Conservation (phyloP, 2,797 vertebrate genomes). For the Falco naumanni region DNA sequence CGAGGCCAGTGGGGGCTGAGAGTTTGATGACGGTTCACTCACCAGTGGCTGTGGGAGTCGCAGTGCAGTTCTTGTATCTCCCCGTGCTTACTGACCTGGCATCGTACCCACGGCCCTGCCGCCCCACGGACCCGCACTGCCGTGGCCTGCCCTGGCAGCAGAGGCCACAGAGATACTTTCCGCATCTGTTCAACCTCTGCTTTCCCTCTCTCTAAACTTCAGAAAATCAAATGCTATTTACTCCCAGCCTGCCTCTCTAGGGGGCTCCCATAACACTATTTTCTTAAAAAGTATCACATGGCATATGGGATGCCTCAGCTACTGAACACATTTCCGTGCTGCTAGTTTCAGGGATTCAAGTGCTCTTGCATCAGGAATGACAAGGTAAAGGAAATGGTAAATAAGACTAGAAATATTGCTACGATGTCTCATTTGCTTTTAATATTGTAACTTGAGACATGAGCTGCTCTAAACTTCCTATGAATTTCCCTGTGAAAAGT, state of each 20-base stretch:
- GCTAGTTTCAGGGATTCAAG: not conserved
- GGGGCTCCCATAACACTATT: not conserved
- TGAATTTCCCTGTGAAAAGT: not conserved
- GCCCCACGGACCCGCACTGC: not conserved
- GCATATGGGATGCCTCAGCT: not conserved
- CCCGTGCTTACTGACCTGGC: not conserved
- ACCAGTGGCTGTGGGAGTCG: not conserved
- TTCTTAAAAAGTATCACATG: not conserved
- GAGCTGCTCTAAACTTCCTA: not conserved
- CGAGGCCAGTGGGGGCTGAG: fast-evolving
- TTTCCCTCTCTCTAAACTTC: not conserved
- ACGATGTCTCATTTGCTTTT: not conserved
- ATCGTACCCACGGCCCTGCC: not conserved
- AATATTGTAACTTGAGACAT: not conserved
- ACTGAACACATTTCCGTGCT: not conserved
- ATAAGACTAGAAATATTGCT: not conserved
- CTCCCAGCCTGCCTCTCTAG: not conserved
- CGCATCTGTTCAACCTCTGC: not conserved
- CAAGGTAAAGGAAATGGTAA: not conserved
- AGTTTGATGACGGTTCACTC: not conserved
- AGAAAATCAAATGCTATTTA: not conserved
- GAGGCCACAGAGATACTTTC: not conserved
- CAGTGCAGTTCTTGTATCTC: not conserved
- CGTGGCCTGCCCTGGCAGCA: not conserved
- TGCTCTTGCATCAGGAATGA: not conserved